These are phyloP conservation scores for Theonella swinhoei DNA, from an alignment of 37 sponge, comb jelly and placozoan genomes.

Conservation along the genomic window DNA sequence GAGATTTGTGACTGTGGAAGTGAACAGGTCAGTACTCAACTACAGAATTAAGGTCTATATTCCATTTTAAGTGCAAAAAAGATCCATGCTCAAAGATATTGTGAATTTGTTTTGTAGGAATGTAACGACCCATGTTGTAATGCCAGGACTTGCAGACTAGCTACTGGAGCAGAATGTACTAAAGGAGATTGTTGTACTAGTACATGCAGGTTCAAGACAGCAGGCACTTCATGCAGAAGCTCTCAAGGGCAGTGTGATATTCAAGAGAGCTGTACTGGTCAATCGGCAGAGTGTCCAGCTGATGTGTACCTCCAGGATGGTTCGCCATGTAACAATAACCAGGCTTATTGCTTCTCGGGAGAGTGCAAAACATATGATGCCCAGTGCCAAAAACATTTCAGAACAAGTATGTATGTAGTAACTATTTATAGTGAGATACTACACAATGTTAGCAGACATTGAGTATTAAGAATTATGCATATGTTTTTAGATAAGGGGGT, in stretches of 20 bases:
- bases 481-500: neutral
- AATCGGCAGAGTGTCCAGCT: constrained; percentile 61
- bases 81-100: too few relatives aligned
- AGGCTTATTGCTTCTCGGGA: constrained; percentile 67
- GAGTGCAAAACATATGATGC: constrained; percentile 17
- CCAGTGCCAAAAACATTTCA: constrained; percentile 43
- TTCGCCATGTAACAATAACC: constrained; percentile 25
- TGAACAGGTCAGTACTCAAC: constrained; percentile 32
- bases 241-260: constrained; percentile 60
- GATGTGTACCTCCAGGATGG: constrained; percentile 58
- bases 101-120: constrained; percentile 22
- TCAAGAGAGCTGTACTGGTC: constrained; percentile 63
- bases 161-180: constrained; percentile 49
- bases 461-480: neutral
- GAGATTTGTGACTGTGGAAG: constrained; percentile 87
- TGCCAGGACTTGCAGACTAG: constrained; percentile 71
- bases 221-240: constrained; percentile 44
- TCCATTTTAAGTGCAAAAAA: too few relatives aligned
- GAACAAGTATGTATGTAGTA: constrained; percentile 6
- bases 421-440: too few relatives aligned
- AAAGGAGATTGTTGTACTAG: constrained; percentile 51
- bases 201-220: constrained; percentile 37
- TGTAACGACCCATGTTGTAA: constrained; percentile 84
- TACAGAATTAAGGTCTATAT: too few relatives aligned
- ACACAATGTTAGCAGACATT: too few relatives aligned